A percentile compares a stretch with the other conserved stretches of the same genome.
These are phyloP conservation scores for Patella depressa DNA, from an alignment of 2,888 invertebrate species.

Conservation along the genomic window DNA sequence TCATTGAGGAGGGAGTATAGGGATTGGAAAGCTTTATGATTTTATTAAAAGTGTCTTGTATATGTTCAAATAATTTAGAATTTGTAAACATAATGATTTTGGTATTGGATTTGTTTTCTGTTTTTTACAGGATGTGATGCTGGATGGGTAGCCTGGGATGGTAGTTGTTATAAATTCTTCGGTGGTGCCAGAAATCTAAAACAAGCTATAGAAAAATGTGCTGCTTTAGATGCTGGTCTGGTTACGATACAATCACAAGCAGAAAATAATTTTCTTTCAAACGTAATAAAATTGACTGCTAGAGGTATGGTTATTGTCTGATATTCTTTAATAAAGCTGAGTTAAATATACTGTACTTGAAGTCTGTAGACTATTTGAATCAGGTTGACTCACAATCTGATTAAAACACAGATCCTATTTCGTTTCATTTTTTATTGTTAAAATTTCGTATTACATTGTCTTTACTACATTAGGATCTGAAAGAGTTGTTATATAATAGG, in stretches of 20 bases:
- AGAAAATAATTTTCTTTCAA: slow-evolving; percentile 76
- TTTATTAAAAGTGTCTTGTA: background rate
- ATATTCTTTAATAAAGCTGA: no score
- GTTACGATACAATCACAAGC: slow-evolving; percentile 73
- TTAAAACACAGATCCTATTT: no score
- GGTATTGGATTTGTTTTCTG: background rate
- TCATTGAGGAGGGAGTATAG: no score
- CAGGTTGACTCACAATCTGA: no score
- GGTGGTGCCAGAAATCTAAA: slow-evolving; percentile 60
- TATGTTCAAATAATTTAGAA: background rate
- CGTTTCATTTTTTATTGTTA: no score
- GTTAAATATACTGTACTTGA: no score
- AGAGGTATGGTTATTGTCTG: no score
- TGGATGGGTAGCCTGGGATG: slow-evolving; percentile 73
- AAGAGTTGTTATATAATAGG: no score
- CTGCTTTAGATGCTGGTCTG: slow-evolving; percentile 70
- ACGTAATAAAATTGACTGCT: slow-evolving; percentile 67
- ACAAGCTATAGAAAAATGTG: slow-evolving; percentile 69
- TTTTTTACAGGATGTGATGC: slow-evolving; percentile 68
- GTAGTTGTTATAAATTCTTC: slow-evolving; percentile 74
- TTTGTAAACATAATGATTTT: background rate
- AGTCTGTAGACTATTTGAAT: no score
- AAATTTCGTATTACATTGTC: no score
- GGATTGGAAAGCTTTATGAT: no score
- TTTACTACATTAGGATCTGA: no score